These are phyloP conservation scores for Mobula birostris DNA, from an alignment of 2,113 vertebrate genomes.

Conservation along the genomic window DNA sequence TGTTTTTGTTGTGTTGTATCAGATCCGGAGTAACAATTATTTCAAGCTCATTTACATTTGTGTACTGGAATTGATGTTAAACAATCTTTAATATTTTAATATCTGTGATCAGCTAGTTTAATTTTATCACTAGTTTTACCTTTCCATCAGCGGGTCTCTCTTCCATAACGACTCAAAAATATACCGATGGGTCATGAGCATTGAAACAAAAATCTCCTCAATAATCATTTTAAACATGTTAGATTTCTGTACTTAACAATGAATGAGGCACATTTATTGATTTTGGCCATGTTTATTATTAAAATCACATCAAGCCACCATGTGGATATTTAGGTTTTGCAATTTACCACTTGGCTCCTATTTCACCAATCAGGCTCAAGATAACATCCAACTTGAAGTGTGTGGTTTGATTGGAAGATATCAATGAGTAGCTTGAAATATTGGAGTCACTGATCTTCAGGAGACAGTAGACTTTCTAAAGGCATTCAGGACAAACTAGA, in stretches of 20 bases:
- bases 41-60: too few relatives aligned
- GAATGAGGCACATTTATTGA: neutral
- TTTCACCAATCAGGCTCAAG: neutral
- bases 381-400: neutral
- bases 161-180: neutral
- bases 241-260: neutral
- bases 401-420: neutral
- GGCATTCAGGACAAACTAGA: neutral
- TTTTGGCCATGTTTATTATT: neutral
- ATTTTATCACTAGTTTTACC: too few relatives aligned
- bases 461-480: neutral
- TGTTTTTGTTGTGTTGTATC: too few relatives aligned
- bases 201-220: neutral
- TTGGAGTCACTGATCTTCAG: neutral
- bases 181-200: neutral
- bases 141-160: neutral
- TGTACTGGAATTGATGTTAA: too few relatives aligned
- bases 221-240: neutral
- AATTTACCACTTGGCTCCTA: neutral
- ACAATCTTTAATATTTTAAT: neutral
- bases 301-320: neutral
- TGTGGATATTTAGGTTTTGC: neutral
- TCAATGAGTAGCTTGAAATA: neutral
- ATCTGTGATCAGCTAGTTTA: neutral
- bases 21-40: too few relatives aligned